Percentiles rank a stretch among this genome's conserved stretches.
phyloP scores from a whole-genome alignment of 2,113 vertebrate genomes.

The Calypte anna region DNA sequence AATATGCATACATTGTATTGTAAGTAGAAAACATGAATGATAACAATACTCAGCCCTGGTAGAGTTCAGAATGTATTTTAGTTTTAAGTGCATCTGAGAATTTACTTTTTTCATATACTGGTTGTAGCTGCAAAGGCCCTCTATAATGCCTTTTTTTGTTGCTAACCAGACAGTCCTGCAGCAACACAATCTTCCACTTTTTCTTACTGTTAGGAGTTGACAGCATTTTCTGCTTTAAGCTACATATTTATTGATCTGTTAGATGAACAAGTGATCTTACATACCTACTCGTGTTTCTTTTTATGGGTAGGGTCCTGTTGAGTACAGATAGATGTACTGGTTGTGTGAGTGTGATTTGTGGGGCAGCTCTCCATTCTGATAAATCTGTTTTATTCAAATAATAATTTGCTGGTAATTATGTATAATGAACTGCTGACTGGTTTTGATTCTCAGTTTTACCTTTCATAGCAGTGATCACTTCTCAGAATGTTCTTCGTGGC shows the following conservation, averaged over 20 bases:
- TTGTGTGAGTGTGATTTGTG: background rate
- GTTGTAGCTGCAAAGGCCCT: background rate
- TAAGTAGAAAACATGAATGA: background rate
- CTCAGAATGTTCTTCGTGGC: background rate
- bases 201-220: background rate
- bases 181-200: background rate
- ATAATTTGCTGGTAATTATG: background rate
- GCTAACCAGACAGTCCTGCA: background rate
- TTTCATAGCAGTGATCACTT: background rate
- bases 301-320: background rate
- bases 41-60: background rate
- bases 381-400: background rate
- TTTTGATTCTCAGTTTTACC: background rate
- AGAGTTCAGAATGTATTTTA: background rate
- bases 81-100: background rate
- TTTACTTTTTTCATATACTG: background rate
- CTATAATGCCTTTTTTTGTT: background rate
- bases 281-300: background rate
- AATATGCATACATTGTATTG: slow-evolving; percentile 3
- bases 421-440: background rate
- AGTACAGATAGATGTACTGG: background rate
- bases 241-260: background rate
- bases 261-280: background rate
- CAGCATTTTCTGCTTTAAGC: background rate
- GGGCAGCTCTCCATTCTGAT: background rate